A percentile compares a stretch with the other conserved stretches of the same genome.
phyloP scores from a whole-genome alignment of 2,797 vertebrate species.

The Bradypodion pumilum region DNA sequence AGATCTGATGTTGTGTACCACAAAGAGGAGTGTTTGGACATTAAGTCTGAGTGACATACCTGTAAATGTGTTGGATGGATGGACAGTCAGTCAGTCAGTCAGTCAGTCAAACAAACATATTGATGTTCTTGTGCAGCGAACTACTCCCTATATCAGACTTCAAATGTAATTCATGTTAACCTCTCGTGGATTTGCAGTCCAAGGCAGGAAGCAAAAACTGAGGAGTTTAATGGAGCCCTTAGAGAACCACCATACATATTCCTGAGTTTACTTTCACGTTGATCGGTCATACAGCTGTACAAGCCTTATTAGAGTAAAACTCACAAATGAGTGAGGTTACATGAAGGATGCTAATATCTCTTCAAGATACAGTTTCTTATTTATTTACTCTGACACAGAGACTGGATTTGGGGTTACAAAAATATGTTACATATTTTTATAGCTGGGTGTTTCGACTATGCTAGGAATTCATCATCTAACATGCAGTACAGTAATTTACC shows the following conservation, averaged over 20 bases:
- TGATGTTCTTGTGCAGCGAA: background rate
- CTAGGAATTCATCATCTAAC: constrained; percentile 31
- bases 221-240: background rate
- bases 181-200: too few relatives aligned
- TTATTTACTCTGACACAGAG: constrained; percentile 14
- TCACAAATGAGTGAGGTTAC: background rate
- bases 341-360: background rate
- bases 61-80: too few relatives aligned
- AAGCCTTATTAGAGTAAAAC: background rate
- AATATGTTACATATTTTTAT: constrained; percentile 37
- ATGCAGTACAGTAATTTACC: constrained; percentile 27
- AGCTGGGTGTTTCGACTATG: background rate
- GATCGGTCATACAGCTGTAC: background rate
- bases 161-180: background rate
- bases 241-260: too few relatives aligned
- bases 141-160: background rate
- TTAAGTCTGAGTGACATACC: too few relatives aligned
- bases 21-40: too few relatives aligned
- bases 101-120: too few relatives aligned
- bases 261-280: background rate
- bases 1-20: too few relatives aligned
- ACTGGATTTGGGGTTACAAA: constrained; percentile 23
- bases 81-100: too few relatives aligned
- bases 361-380: constrained; percentile 14
- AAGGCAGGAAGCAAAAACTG: background rate